A percentile compares a stretch with the other conserved stretches of the same genome.
Evolutionary conservation across 2,888 invertebrate species (phyloP).

Genomic region (Lissocephala sabroskyi): DNA sequence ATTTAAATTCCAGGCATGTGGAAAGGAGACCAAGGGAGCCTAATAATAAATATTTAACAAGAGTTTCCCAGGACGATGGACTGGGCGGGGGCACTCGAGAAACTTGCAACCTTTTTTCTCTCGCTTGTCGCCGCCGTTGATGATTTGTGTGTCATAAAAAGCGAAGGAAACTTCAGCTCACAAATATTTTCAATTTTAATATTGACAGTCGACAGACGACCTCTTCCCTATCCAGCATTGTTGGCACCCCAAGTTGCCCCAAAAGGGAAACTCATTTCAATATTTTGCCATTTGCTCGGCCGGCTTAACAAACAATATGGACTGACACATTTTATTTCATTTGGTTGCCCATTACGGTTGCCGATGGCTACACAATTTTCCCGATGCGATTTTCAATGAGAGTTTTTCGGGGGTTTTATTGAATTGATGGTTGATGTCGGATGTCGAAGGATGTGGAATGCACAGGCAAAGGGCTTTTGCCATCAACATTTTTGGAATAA

Average conservation of each 20-base stretch:
- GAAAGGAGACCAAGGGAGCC: constrained; percentile 9
- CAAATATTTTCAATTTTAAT: constrained; percentile 50
- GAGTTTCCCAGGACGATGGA: background rate
- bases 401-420: too few species aligned
- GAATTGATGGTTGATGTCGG: too few species aligned
- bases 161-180: constrained; percentile 1
- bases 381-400: too few species aligned
- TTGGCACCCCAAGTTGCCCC: constrained; percentile 8
- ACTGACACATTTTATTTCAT: constrained; percentile 28
- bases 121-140: too few species aligned
- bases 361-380: too few species aligned
- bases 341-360: constrained; percentile 2
- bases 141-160: constrained; percentile 2
- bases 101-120: too few species aligned
- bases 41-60: constrained; percentile 4
- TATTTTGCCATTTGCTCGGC: background rate
- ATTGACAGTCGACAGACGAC: constrained; percentile 29
- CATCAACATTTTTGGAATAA: too few species aligned
- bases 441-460: too few species aligned
- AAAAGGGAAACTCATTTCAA: constrained; percentile 8
- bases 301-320: constrained; percentile 11
- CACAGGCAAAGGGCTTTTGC: too few species aligned
- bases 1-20: constrained; percentile 55
- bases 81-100: too few species aligned
- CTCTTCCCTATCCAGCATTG: constrained; percentile 2